These are phyloP conservation scores for Oxystoma pomonae DNA, from an alignment of 2,888 invertebrate species.

Conservation along the genomic window DNA sequence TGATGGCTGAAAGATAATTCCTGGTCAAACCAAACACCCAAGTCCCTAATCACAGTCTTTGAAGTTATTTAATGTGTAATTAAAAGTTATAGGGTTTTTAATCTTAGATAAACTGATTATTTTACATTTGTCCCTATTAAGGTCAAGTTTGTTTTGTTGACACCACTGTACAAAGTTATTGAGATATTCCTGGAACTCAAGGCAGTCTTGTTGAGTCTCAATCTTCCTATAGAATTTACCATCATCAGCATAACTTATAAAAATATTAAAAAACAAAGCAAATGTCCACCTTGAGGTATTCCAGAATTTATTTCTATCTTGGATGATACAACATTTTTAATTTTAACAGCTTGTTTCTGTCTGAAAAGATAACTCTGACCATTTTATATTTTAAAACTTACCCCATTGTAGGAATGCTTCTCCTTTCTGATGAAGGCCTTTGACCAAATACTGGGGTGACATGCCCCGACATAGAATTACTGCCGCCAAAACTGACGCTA, in stretches of 20 bases:
- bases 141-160: background rate
- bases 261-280: background rate
- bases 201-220: background rate
- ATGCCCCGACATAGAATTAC: conserved; percentile 69
- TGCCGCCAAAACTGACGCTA: conserved; percentile 59
- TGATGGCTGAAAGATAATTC: background rate
- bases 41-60: background rate
- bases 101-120: background rate
- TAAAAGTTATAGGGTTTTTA: background rate
- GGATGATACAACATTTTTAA: background rate
- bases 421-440: conserved; percentile 73
- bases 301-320: background rate
- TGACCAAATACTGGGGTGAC: conserved; percentile 79
- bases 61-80: background rate
- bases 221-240: background rate
- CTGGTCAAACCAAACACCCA: background rate
- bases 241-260: background rate
- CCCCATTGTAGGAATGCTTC: conserved; percentile 54
- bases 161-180: background rate
- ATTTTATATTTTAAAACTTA: too few relatives aligned
- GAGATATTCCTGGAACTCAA: background rate
- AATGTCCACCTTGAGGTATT: background rate
- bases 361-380: background rate
- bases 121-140: background rate
- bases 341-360: background rate